Evolutionary conservation across 2,113 vertebrate species (phyloP), one percentile per base, ranked within the genome.

Genomic region (Cheirogaleus medius): DNA sequence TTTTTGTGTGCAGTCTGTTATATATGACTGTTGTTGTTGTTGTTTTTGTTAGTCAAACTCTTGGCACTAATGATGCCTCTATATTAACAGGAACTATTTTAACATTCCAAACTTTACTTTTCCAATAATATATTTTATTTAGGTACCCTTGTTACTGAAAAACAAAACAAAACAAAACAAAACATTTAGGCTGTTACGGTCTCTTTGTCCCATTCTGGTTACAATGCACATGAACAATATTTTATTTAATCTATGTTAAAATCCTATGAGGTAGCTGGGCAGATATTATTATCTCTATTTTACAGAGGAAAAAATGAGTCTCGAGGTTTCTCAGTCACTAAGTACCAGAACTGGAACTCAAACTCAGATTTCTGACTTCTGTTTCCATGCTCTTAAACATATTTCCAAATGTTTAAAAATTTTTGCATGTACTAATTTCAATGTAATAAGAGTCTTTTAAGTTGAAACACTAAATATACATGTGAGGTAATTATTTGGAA

Each of bases 171-270:
- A 96, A 90, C 74, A 74, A 80, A 34, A 87, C 66, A 52, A 96
- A 87, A 64, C 37, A 71, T 18, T 91, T 83, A 63, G 5, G 1
- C 34, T 83, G 39, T 83, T 94, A 74, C 64, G 25, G 58, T 85
- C 9, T 44, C 49, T 82, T 86, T 92, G 73, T 85, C 56, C 32
- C 63, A 49, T 85, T 89, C 29, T 87, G 37, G 13, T 82, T 95
- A 37, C 93, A 60, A 83, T 66, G 32, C 39, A 71, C 56, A 73
- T 60, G 23, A 34, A 11, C 9, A 44, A 29, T 76, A 78, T 78
- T 69, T 96, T 88, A 76, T 54, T 90, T 95, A 44, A 69, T 60
- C 54, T 96, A 29, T 29, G 39, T 58, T 93, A 82, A 85, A 81
- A 81, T 77, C 10, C 20, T 87, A 1, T 83, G 44, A 84, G 34